phyloP scores from a whole-genome alignment of 2,113 vertebrate genomes.

The Trochalopteron elliotii region DNA sequence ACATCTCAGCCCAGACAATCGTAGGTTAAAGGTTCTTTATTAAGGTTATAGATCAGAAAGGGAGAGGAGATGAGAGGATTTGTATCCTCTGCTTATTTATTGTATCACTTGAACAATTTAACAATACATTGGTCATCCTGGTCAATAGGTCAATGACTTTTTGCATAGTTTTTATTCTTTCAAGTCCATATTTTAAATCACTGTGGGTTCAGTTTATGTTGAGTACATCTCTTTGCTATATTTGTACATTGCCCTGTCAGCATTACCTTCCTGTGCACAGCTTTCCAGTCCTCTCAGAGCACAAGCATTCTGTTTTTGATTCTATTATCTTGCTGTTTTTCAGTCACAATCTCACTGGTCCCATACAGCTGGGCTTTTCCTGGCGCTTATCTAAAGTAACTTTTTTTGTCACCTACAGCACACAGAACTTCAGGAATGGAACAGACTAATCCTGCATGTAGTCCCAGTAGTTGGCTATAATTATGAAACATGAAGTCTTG shows the following conservation, averaged over 20 bases:
- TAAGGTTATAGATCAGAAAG: not conserved
- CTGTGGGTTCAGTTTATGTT: not conserved
- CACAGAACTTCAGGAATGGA: not conserved
- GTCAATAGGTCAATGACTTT: not conserved
- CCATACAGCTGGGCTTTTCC: not conserved
- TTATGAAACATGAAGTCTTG: not conserved
- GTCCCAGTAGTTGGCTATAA: not conserved
- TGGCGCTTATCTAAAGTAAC: not conserved
- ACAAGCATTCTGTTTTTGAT: not conserved
- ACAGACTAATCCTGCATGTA: not conserved
- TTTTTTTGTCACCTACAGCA: not conserved
- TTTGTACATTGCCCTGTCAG: not conserved
- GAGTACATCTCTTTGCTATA: not conserved
- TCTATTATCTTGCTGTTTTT: not conserved
- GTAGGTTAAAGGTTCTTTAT: not conserved
- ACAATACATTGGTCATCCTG: rapidly evolving
- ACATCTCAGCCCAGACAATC: not conserved
- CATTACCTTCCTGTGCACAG: not conserved
- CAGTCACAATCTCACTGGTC: not conserved
- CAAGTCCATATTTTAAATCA: not conserved
- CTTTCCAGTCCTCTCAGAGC: not conserved
- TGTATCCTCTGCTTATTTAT: not conserved
- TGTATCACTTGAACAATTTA: not conserved
- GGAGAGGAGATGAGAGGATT: not conserved
- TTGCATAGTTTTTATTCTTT: not conserved